These are phyloP conservation scores for Hemicrepidius hirtus DNA, from an alignment of 2,888 invertebrate genomes.

Conservation along the genomic window DNA sequence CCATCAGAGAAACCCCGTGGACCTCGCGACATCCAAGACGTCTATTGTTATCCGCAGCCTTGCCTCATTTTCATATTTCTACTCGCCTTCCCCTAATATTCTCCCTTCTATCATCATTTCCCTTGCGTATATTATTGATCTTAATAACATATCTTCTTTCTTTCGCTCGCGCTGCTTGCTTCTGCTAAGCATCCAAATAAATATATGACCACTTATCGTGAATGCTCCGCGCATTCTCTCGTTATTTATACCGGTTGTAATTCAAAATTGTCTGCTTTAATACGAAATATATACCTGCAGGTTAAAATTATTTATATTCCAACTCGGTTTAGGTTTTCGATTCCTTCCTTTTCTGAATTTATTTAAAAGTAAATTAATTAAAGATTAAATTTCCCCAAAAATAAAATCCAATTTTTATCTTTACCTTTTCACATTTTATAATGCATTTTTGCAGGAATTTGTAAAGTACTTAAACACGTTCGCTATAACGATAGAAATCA, in stretches of 20 bases:
- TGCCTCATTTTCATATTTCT: slow-evolving; percentile 70
- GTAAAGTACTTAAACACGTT: slow-evolving; percentile 53
- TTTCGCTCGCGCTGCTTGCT: slow-evolving; percentile 55
- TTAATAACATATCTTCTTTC: slow-evolving; percentile 69
- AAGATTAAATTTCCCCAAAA: not conserved
- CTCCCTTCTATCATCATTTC: slow-evolving; percentile 65
- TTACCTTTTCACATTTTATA: slow-evolving; percentile 14
- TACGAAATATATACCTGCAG: slow-evolving; percentile 16
- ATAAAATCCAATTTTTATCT: slow-evolving; percentile 11
- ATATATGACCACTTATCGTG: slow-evolving; percentile 63
- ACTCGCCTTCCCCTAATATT: slow-evolving; percentile 59
- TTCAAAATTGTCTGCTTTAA: slow-evolving; percentile 25
- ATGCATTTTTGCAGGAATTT: slow-evolving; percentile 52
- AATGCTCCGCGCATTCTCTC: slow-evolving; percentile 33
- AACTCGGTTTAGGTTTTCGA: not conserved
- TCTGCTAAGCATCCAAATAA: slow-evolving; percentile 61
- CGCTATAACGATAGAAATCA: slow-evolving; percentile 51
- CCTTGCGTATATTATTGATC: slow-evolving; percentile 70
- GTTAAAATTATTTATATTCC: slow-evolving; percentile 10
- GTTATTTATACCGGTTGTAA: slow-evolving; percentile 48
- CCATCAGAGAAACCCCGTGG: slow-evolving; percentile 69
- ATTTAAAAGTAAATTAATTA: slow-evolving; percentile 22
- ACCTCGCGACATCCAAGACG: slow-evolving; percentile 67
- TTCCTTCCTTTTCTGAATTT: not conserved
- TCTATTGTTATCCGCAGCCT: slow-evolving; percentile 69